A percentile compares a stretch with the other conserved stretches of the same genome.
These are phyloP conservation scores for Herpetotheres cachinnans DNA, from an alignment of 2,113 vertebrate genomes.

Conservation along the genomic window DNA sequence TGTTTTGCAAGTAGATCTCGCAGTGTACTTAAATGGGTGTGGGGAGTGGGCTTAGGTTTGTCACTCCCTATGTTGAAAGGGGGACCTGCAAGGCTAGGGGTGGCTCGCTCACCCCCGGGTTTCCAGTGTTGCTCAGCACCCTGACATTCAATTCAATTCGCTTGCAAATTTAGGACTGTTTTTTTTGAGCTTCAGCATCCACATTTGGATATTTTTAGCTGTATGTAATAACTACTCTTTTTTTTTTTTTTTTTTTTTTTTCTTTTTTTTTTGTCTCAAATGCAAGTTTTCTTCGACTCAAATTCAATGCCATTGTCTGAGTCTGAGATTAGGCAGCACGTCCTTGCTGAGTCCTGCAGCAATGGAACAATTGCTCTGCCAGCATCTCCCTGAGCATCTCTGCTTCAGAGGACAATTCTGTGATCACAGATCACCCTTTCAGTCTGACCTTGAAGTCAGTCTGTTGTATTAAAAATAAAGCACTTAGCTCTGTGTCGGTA, in stretches of 20 bases:
- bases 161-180: background rate
- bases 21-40: rapidly evolving
- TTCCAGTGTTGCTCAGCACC: background rate
- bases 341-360: background rate
- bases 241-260: background rate
- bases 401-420: background rate
- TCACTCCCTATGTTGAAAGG: background rate
- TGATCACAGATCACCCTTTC: background rate
- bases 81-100: background rate
- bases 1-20: rapidly evolving
- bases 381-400: background rate
- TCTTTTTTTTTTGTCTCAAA: background rate
- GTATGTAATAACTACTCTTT: background rate
- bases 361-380: background rate
- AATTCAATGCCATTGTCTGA: rapidly evolving
- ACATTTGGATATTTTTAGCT: background rate
- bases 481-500: background rate
- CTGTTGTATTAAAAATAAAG: background rate
- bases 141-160: background rate
- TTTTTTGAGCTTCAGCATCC: background rate
- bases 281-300: background rate
- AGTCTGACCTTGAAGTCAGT: background rate
- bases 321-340: rapidly evolving
- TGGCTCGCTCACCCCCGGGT: background rate
- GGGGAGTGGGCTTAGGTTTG: background rate